These are phyloP conservation scores for Ptilonorhynchus violaceus DNA, from an alignment of 2,113 vertebrate genomes.

Conservation along the genomic window DNA sequence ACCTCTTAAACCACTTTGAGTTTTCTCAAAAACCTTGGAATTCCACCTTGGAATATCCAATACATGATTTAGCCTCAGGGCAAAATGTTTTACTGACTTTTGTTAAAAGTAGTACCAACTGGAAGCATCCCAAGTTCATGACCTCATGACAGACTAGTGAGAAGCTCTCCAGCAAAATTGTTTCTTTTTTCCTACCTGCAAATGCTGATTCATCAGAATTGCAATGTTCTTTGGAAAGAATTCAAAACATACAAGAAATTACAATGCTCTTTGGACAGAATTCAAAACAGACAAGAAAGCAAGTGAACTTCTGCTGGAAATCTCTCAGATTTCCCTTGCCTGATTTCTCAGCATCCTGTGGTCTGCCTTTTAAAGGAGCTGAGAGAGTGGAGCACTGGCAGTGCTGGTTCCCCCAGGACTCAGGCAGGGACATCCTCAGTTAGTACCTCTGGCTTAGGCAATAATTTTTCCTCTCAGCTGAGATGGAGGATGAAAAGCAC, in stretches of 20 bases:
- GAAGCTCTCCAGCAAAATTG: neutral
- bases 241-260: neutral
- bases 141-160: neutral
- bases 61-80: neutral
- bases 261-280: neutral
- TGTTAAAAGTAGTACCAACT: neutral
- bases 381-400: neutral
- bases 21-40: too few species aligned
- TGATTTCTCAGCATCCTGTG: neutral
- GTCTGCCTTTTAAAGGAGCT: neutral
- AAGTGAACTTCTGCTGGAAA: neutral
- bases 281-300: neutral
- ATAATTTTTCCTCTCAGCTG: neutral
- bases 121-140: neutral
- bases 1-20: neutral
- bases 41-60: neutral
- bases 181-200: neutral
- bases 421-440: neutral
- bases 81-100: neutral
- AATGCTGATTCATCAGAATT: neutral
- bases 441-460: neutral
- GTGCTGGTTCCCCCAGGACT: neutral
- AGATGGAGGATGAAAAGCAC: neutral
- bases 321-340: neutral
- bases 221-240: neutral